Conservation (phyloP, 2,888 invertebrate genomes). For the Tridacna gigas region DNA sequence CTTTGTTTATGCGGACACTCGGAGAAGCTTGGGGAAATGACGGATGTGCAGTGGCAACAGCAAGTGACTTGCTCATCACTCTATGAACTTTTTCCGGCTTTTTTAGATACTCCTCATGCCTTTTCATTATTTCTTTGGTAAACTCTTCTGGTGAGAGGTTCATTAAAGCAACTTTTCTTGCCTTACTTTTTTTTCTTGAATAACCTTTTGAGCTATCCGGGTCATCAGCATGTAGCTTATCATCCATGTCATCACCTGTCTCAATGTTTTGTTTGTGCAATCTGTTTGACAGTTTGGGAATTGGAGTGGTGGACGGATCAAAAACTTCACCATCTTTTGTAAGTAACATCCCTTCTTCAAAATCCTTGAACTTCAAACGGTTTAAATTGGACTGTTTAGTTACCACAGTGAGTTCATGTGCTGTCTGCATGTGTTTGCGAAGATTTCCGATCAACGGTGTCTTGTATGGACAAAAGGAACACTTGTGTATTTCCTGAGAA, state of each 20-base stretch:
- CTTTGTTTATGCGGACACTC: slow-evolving; percentile 39
- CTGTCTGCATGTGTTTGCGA: slow-evolving; percentile 47
- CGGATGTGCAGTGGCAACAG: slow-evolving; percentile 48
- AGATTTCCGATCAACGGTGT: slow-evolving; percentile 43
- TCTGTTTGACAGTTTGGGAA: slow-evolving; percentile 35
- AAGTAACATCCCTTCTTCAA: slow-evolving; percentile 40
- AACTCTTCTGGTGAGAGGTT: slow-evolving; percentile 54
- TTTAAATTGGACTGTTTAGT: slow-evolving; percentile 32
- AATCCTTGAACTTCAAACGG: slow-evolving; percentile 21
- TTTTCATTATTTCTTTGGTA: slow-evolving; percentile 46
- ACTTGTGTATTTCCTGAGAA: slow-evolving; percentile 26
- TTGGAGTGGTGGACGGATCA: slow-evolving; percentile 37
- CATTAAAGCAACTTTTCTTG: slow-evolving; percentile 13
- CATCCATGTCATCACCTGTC: not conserved
- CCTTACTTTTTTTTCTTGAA: not conserved
- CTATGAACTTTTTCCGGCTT: slow-evolving; percentile 33
- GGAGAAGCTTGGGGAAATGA: slow-evolving; percentile 61
- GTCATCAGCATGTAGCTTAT: not conserved
- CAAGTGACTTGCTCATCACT: slow-evolving; percentile 42
- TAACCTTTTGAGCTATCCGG: not conserved
- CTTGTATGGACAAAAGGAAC: slow-evolving; percentile 46
- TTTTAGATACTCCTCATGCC: slow-evolving; percentile 53
- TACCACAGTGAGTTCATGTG: slow-evolving; percentile 49
- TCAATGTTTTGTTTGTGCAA: not conserved
- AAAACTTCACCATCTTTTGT: slow-evolving; percentile 42